Percentiles rank a stretch among this genome's conserved stretches.
Conservation (phyloP, 2,797 vertebrate genomes). For the Phoxinus dragarum region DNA sequence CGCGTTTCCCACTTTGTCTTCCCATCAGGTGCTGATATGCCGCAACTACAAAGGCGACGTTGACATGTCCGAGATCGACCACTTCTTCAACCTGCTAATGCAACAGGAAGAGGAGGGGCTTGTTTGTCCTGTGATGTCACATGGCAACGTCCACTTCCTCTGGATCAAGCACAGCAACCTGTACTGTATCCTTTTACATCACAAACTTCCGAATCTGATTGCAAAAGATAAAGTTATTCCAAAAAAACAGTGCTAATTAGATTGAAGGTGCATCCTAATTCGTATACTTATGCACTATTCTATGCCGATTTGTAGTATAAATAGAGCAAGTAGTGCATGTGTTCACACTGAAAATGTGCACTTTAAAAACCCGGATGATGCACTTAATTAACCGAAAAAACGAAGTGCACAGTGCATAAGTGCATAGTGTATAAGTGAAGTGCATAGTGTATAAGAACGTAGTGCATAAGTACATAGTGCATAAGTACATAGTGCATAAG, state of each 20-base stretch:
- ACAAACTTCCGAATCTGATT: not conserved
- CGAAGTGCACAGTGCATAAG: too few relatives aligned
- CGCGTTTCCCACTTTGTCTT: not conserved
- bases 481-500: too few relatives aligned
- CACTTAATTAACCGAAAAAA: too few relatives aligned
- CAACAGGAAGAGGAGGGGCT: conserved; percentile 89
- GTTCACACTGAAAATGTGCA: too few relatives aligned
- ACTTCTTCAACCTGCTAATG: conserved; percentile 89
- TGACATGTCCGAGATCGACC: conserved; percentile 89
- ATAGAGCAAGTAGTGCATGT: too few relatives aligned
- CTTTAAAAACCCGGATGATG: too few relatives aligned
- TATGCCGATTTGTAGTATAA: too few relatives aligned
- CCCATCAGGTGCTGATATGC: conserved; percentile 87
- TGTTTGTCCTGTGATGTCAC: conserved; percentile 83
- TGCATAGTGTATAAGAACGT: too few relatives aligned
- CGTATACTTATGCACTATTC: too few relatives aligned
- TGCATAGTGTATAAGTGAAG: too few relatives aligned
- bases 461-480: too few relatives aligned
- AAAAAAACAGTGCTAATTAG: not conserved
- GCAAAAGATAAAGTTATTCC: not conserved
- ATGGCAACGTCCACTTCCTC: conserved; percentile 87
- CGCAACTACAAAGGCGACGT: conserved; percentile 95
- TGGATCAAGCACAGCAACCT: conserved; percentile 97
- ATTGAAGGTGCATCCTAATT: not conserved
- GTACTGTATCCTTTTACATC: conserved; percentile 86